Conservation (phyloP, 1,140 invertebrate species). For the Latrodectus geometricus region DNA sequence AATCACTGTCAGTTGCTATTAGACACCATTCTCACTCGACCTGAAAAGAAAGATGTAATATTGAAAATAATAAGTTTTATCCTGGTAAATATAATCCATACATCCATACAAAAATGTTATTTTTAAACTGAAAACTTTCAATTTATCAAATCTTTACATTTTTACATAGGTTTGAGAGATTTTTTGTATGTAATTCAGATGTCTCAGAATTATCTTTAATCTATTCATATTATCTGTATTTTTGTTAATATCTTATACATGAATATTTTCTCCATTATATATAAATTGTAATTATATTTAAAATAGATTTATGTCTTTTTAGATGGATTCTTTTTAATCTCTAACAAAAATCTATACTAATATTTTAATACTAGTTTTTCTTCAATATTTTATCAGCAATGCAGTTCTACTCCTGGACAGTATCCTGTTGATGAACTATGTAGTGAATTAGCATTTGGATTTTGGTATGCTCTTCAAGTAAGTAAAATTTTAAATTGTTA, state of each 20-base stretch:
- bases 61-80: constrained; percentile 75
- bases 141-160: background rate
- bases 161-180: background rate
- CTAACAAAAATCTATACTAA: background rate
- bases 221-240: too few relatives aligned
- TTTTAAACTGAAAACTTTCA: background rate
- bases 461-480: constrained; percentile 91
- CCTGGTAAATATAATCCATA: constrained; percentile 70
- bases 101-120: background rate
- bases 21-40: constrained; percentile 69
- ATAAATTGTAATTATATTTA: background rate
- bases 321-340: background rate
- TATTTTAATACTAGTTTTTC: background rate
- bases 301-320: background rate
- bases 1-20: constrained; percentile 76
- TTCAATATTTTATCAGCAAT: constrained; percentile 70
- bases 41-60: constrained; percentile 67
- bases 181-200: background rate
- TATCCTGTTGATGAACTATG: constrained; percentile 87
- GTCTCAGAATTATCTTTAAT: too few relatives aligned
- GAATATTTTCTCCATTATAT: too few relatives aligned
- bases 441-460: constrained; percentile 85
- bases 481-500: background rate
- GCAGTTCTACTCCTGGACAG: constrained; percentile 81
- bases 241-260: too few relatives aligned